Evolutionary conservation across 2,888 invertebrate species (phyloP), one percentile per base, ranked within the genome.

Genomic region (Esperia sulphurella): DNA sequence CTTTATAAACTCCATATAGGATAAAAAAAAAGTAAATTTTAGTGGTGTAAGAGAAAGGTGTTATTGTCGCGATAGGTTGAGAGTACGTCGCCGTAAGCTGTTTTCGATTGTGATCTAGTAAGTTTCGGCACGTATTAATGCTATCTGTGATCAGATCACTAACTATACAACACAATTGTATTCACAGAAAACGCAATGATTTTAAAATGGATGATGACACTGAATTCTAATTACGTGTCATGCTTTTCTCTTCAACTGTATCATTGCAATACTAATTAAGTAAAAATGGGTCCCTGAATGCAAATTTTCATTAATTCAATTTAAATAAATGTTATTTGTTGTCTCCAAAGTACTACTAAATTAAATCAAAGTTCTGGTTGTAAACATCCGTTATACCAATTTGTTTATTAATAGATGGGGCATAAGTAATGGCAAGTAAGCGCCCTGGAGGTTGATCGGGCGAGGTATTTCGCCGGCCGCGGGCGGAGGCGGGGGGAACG

Each of bases 401-500:
- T 87, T 82, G 81, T 83, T 79, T 85, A 84, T 85, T 86, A 87
- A 86, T 88, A 87, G 86, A 85, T 87, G 77, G 79, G 41, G 79
- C 75, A 81, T 86, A 88, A 88, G 85, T 88, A 84, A 87, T 86
- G 81, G 86, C 85, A 79, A 83, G 84, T 79, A 74, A 81, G 83
- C 79, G 82, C 77, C 82, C 80, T 72, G 74, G 75, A 79, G 81
- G 79, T 79, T 67, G 69, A 65, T 72, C 72, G 58, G 66, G 55
- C 61, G 68, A 78, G 79, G 80, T 75, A 80, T 81, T 81, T 82
- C 72, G 83, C 82, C 75, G 83, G 80, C 74, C 73, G 76, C 69
- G 68, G 75, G 79, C 75, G 69, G 75, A 65, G 79, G 79, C 74
- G 75, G 80, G 79, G 81, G 78, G 76, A 83, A 83, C 86, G 86